Evolutionary conservation across 2,113 vertebrate species (phyloP).

Genomic region (Xyrauchen texanus): DNA sequence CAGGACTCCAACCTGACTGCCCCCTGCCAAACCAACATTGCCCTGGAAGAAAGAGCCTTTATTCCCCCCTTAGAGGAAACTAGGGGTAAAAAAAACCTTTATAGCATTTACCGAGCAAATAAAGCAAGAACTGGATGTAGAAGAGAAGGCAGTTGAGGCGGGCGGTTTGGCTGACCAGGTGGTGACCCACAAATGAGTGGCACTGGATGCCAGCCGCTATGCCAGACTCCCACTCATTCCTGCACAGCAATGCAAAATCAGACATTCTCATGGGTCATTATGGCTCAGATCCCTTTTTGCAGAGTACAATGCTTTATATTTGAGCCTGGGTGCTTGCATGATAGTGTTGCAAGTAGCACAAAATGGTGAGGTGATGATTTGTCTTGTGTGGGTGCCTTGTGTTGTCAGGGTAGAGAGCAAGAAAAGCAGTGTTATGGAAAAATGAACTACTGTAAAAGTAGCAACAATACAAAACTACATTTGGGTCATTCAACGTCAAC

Average conservation of each 20-base stretch:
- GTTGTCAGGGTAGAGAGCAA: too few relatives aligned
- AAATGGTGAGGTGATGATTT: slow-evolving; percentile 37
- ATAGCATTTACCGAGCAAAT: not conserved
- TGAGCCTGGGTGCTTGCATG: slow-evolving; percentile 5
- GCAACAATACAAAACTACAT: too few relatives aligned
- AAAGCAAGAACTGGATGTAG: not conserved
- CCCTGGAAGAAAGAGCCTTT: slow-evolving; percentile 41
- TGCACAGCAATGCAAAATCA: slow-evolving; percentile 46
- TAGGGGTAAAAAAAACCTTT: not conserved
- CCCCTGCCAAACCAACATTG: slow-evolving; percentile 37
- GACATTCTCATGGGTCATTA: slow-evolving; percentile 58
- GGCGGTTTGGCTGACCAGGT: slow-evolving; percentile 58
- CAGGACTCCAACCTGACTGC: slow-evolving; percentile 23
- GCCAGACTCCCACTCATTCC: slow-evolving; percentile 54
- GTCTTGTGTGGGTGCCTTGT: slow-evolving; percentile 28
- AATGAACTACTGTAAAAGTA: too few relatives aligned
- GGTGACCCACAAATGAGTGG: slow-evolving; percentile 46
- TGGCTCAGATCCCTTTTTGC: slow-evolving; percentile 23
- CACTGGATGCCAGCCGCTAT: slow-evolving; percentile 55
- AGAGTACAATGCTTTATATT: slow-evolving; percentile 21
- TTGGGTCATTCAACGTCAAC: too few relatives aligned
- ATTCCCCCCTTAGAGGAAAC: slow-evolving; percentile 18
- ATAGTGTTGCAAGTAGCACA: slow-evolving; percentile 15
- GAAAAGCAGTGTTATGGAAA: too few relatives aligned
- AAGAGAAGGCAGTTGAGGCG: not conserved